Percentiles rank a stretch among this genome's conserved stretches.
These are phyloP conservation scores for Aptenodytes forsteri DNA, from an alignment of 2,113 vertebrate species.

Conservation along the genomic window DNA sequence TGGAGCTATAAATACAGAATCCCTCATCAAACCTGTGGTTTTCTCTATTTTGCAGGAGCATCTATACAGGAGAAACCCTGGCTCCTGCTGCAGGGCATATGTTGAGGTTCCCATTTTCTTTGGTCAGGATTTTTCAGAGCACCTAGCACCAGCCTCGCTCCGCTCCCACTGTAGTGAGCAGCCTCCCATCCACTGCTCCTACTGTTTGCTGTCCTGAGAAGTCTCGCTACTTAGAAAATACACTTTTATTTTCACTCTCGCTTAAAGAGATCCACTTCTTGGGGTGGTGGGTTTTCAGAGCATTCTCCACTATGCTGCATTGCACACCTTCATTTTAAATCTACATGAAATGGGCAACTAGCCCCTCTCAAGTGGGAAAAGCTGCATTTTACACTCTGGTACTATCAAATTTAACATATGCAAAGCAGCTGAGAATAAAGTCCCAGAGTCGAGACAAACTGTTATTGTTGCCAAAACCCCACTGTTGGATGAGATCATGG, in stretches of 20 bases:
- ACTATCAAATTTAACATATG: not conserved
- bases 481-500: not conserved
- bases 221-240: not conserved
- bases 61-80: not conserved
- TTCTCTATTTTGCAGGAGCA: not conserved
- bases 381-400: not conserved
- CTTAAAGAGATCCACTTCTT: not conserved
- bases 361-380: not conserved
- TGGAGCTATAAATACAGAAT: not conserved
- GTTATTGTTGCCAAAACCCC: not conserved
- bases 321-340: not conserved
- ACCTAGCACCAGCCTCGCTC: not conserved
- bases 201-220: not conserved
- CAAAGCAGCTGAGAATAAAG: not conserved
- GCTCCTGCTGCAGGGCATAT: not conserved
- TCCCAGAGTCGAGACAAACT: not conserved
- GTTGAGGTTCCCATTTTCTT: not conserved
- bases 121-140: not conserved
- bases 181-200: not conserved
- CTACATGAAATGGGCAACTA: not conserved
- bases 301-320: not conserved
- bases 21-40: not conserved
- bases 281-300: not conserved
- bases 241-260: not conserved
- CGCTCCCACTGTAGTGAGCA: rapidly evolving